Conservation (phyloP, 2,113 vertebrate genomes). For the Dasyornis broadbenti region DNA sequence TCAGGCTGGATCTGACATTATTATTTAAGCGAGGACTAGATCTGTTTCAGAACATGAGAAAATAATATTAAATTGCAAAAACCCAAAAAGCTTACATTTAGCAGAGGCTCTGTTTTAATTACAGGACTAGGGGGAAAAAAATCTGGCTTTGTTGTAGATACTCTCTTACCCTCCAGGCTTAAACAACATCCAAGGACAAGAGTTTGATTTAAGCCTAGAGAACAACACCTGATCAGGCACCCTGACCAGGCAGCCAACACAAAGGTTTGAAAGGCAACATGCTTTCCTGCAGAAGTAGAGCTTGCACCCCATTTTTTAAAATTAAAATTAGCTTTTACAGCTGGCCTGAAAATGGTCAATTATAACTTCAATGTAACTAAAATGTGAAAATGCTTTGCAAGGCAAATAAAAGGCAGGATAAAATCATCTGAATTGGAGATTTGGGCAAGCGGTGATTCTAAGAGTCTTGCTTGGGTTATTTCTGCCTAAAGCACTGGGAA, state of each 20-base stretch:
- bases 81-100: neutral
- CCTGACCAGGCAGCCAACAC: neutral
- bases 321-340: neutral
- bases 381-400: neutral
- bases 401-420: neutral
- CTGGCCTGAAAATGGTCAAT: neutral
- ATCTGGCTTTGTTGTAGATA: neutral
- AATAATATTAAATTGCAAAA: neutral
- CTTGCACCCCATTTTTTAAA: neutral
- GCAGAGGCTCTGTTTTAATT: neutral
- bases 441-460: neutral
- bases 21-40: neutral
- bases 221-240: neutral
- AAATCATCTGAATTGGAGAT: neutral
- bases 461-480: neutral
- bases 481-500: neutral
- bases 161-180: neutral
- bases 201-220: neutral
- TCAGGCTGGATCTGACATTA: neutral
- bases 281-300: neutral
- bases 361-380: neutral
- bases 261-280: neutral
- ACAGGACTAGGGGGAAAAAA: neutral
- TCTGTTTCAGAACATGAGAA: neutral
- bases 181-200: neutral